These are phyloP conservation scores for Eurystomus glaucurus DNA, from an alignment of 2,797 vertebrate species.

Conservation along the genomic window DNA sequence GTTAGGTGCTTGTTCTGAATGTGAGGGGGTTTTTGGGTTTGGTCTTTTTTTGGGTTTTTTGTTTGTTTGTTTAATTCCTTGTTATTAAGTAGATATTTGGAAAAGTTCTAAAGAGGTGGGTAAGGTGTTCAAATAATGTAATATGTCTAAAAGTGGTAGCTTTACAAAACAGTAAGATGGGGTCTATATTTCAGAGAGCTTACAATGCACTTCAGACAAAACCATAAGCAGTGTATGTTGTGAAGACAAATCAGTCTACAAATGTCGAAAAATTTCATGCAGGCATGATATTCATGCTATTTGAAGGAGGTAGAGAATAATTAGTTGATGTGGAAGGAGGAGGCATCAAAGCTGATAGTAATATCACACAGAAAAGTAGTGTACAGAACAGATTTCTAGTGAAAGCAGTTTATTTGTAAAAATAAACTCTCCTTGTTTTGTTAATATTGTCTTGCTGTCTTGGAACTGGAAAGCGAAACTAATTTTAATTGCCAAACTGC, in stretches of 20 bases:
- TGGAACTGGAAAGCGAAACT: slow-evolving; percentile 1
- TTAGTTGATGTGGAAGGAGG: slow-evolving; percentile 48
- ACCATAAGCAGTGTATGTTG: neutral
- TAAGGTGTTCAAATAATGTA: neutral
- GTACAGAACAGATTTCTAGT: neutral
- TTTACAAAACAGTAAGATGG: neutral
- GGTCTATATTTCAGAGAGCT: neutral
- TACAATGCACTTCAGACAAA: neutral
- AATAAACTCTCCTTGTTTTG: slow-evolving; percentile 21
- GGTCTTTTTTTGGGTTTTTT: neutral
- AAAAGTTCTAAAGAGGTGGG: neutral
- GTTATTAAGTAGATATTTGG: neutral
- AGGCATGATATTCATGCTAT: neutral
- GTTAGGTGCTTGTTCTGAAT: slow-evolving; percentile 8
- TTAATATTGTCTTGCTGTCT: slow-evolving; percentile 24
- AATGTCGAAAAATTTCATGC: slow-evolving; percentile 13
- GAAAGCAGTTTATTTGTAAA: slow-evolving; percentile 43
- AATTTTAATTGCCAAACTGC: slow-evolving; percentile 39
- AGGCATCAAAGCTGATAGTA: slow-evolving; percentile 34
- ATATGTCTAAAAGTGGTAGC: rapidly evolving
- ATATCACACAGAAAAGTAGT: neutral
- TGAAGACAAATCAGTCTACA: slow-evolving; percentile 2
- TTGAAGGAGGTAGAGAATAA: slow-evolving; percentile 50
- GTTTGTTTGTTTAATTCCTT: neutral
- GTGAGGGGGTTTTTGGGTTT: neutral